phyloP scores from a whole-genome alignment of 1,140 invertebrate species.

The Metaphire vulgaris region DNA sequence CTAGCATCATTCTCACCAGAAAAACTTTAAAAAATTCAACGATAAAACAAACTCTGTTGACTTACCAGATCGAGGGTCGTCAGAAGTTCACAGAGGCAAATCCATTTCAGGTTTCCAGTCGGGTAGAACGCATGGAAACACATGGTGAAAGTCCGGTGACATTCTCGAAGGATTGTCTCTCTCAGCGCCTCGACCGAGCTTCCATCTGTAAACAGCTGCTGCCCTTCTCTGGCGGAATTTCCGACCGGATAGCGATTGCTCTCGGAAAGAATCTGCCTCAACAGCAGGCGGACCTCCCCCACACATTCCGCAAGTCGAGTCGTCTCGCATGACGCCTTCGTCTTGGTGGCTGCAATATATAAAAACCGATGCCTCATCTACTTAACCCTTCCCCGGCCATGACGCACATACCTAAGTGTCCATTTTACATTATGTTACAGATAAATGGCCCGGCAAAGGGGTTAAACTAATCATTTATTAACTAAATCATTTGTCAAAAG shows the following conservation, averaged over 20 bases:
- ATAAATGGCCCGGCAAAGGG: too few relatives aligned
- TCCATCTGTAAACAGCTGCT: background rate
- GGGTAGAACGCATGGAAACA: slow-evolving; percentile 96
- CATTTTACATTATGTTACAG: too few relatives aligned
- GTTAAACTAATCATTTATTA: too few relatives aligned
- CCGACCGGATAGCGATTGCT: slow-evolving; percentile 29
- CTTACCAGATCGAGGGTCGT: slow-evolving; percentile 28
- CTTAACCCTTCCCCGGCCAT: background rate
- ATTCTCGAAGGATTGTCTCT: slow-evolving; percentile 71
- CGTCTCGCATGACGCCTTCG: background rate
- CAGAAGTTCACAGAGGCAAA: slow-evolving; percentile 77
- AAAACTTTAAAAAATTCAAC: too few relatives aligned
- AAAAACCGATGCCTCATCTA: background rate
- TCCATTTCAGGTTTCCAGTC: slow-evolving; percentile 85
- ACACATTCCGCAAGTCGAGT: slow-evolving; percentile 69
- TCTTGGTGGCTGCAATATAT: background rate
- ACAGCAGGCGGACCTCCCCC: slow-evolving; percentile 71
- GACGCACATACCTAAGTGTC: too few relatives aligned
- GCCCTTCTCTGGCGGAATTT: background rate
- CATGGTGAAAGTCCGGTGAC: slow-evolving; percentile 77
- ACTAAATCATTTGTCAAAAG: too few relatives aligned
- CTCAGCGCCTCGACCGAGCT: slow-evolving; percentile 31
- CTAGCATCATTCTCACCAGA: too few relatives aligned
- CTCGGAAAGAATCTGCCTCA: slow-evolving; percentile 77
- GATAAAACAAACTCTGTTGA: too few relatives aligned